Conservation (phyloP, 1,140 invertebrate species). For the Platyura marginata region DNA sequence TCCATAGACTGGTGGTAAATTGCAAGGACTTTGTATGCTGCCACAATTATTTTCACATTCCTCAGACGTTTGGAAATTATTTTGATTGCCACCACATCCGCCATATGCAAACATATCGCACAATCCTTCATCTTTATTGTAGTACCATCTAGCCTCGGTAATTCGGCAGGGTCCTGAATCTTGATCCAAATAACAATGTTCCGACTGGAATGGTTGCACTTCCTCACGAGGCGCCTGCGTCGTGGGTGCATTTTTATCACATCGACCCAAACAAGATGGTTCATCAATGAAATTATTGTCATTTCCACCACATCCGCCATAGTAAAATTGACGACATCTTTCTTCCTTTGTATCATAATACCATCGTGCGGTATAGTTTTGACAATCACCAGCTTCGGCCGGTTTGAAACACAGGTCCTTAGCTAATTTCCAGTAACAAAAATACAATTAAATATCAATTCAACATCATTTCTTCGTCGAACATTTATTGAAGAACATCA, state of each 20-base stretch:
- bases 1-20: conserved; percentile 42
- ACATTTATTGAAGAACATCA: background rate
- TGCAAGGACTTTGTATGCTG: conserved; percentile 48
- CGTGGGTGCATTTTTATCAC: conserved; percentile 26
- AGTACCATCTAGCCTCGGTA: conserved; percentile 47
- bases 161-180: conserved; percentile 51
- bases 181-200: conserved; percentile 39
- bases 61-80: conserved; percentile 58
- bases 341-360: conserved; percentile 61
- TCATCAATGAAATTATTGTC: conserved; percentile 57
- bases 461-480: background rate
- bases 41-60: conserved; percentile 64
- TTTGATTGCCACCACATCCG: conserved; percentile 72
- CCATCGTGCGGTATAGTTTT: conserved; percentile 58
- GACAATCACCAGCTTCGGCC: conserved; percentile 57
- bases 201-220: conserved; percentile 7
- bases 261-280: conserved; percentile 42
- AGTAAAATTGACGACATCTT: conserved; percentile 58
- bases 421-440: conserved; percentile 8
- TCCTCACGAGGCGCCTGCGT: conserved; percentile 4
- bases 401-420: conserved; percentile 55
- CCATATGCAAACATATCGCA: conserved; percentile 70
- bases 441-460: conserved; percentile 2
- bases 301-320: conserved; percentile 66
- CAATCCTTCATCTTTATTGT: conserved; percentile 51